Percentiles rank a stretch among this genome's conserved stretches.
Evolutionary conservation across 1,140 invertebrate species (phyloP).

Genomic region (Ericerus pela): DNA sequence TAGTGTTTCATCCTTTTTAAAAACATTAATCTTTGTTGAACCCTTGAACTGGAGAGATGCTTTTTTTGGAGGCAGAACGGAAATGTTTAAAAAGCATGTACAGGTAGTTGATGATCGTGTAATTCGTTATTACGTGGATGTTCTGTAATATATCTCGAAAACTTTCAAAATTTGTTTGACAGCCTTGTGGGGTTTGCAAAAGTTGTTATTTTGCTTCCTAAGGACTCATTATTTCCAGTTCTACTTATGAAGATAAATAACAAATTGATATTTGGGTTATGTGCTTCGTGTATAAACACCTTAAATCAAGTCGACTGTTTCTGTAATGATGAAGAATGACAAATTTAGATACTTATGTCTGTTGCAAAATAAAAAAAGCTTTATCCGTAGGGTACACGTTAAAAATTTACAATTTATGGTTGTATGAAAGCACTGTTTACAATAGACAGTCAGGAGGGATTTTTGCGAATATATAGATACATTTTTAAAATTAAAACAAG

Average conservation of each 20-base stretch:
- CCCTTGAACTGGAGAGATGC: background rate
- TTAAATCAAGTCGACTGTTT: conserved; percentile 14
- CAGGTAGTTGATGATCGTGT: background rate
- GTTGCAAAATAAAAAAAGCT: conserved; percentile 28
- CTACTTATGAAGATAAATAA: conserved; percentile 23
- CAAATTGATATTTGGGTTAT: conserved; percentile 28
- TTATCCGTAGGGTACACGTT: conserved; percentile 27
- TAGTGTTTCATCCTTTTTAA: background rate
- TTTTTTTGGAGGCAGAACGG: conserved; percentile 7
- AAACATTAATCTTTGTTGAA: background rate
- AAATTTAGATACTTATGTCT: conserved; percentile 29
- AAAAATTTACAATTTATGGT: conserved; percentile 21
- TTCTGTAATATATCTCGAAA: background rate
- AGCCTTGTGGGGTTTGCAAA: conserved; percentile 20
- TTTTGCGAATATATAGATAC: conserved; percentile 25
- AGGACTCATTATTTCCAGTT: conserved; percentile 26
- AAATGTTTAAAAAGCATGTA: background rate
- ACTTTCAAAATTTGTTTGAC: background rate
- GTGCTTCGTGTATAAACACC: conserved; percentile 22
- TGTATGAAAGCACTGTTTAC: conserved; percentile 19
- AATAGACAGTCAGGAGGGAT: conserved; percentile 21
- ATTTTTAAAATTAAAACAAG: conserved; percentile 28
- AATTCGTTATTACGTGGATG: background rate
- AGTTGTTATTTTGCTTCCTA: conserved; percentile 26
- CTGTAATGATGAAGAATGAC: conserved; percentile 26